Base-by-base conservation (phyloP, 2,888 invertebrate species). In the Drosophila percnosoma region DNA sequence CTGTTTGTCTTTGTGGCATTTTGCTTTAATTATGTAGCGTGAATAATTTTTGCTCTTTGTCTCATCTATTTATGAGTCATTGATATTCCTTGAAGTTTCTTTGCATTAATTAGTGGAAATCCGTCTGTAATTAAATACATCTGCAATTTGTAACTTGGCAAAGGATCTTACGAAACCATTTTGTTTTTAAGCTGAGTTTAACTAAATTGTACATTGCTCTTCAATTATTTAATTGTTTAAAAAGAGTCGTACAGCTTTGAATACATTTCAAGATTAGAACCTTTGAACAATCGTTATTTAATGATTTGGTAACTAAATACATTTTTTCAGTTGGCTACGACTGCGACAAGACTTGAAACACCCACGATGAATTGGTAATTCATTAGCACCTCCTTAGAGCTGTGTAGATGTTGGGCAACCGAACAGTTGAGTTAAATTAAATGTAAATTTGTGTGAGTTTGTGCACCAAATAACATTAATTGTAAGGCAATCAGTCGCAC, bases 1-100 rank as follows among this genome's bases (percentile, higher is more conserved):
- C 68, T 74, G 76, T 73, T 77, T 63, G 71, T 59, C 55, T 69
- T 62, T 53, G 74, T 73, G 73, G 78, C 80, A 78, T 84, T 83
- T 85, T 86, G 82, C 82, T 87, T 86, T 91, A 91, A 91, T 91
- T 91, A 91, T 89, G 80, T 79, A 72, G 91, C 87, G 90, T 91
- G 82, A 87, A 91, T 87, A 91, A 91, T 91, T 90, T 69, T 51
- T 58, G 73, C 65, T 80, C 74, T 73, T 75, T 76, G 77, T 70
- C 62, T 78, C 67, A 53, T 70, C 68, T 65, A 67, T 71, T 82
- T 73, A 62, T 60, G 68, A 83, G 76, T 73, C 89, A 88, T 80
- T 86, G 90, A 86, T 82, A 79, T 80, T 73, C 61, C 75, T 81
- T 63, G 27, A 68, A 57, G 53, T 60, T 33, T 31, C 31, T 24